Evolutionary conservation across 2,797 vertebrate genomes (phyloP).

Genomic region (Chaetophractus vellerosus): DNA sequence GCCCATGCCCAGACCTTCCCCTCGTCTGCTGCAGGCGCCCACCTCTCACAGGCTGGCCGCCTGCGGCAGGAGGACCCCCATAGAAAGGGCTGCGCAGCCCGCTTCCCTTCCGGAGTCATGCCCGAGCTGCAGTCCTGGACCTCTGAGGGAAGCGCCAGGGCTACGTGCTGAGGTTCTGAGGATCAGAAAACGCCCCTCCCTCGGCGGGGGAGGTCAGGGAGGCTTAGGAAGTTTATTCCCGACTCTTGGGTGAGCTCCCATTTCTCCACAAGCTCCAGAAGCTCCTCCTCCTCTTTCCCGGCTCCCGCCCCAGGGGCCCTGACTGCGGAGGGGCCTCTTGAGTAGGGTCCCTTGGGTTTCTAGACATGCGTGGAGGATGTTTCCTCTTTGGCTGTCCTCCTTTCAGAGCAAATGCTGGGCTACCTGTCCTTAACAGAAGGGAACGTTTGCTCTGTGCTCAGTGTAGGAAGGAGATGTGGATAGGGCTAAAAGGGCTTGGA

Average conservation of each 20-base stretch:
- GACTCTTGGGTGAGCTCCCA: not conserved
- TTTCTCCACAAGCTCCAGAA: not conserved
- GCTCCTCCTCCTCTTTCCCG: not conserved
- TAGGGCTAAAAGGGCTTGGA: constrained; percentile 51
- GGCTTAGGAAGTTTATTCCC: not conserved
- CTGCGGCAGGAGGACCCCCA: not conserved
- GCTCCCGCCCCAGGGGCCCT: not conserved
- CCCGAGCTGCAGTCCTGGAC: not conserved
- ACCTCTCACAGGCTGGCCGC: no score
- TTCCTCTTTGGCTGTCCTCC: not conserved
- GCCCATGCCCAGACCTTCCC: no score
- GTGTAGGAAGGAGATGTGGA: not conserved
- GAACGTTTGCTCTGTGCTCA: not conserved
- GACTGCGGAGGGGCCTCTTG: not conserved
- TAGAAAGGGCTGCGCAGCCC: not conserved
- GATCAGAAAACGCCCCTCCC: not conserved
- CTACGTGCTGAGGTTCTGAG: not conserved
- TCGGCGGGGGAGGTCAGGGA: not conserved
- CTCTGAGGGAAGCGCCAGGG: not conserved
- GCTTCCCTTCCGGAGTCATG: not conserved
- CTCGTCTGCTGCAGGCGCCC: not conserved
- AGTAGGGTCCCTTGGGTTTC: not conserved
- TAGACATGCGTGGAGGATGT: not conserved
- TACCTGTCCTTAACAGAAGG: not conserved
- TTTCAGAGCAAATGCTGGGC: not conserved